These are phyloP conservation scores for Drosophila pachea DNA, from an alignment of 1,140 invertebrate species.

Conservation along the genomic window DNA sequence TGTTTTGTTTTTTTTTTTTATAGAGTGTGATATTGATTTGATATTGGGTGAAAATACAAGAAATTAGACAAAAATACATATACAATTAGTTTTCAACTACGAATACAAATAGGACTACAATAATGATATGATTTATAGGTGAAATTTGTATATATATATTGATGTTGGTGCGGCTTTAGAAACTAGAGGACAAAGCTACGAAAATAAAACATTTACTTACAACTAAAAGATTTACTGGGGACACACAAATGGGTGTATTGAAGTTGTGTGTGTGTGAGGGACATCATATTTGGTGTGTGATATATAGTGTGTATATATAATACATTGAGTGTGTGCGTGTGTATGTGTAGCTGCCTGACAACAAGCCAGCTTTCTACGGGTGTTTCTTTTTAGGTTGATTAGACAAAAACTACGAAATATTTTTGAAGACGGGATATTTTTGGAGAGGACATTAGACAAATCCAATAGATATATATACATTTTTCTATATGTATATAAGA, in stretches of 20 bases:
- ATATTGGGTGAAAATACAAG: constrained; percentile 74
- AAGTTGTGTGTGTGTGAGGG: constrained; percentile 23
- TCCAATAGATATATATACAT: constrained; percentile 32
- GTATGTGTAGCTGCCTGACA: constrained; percentile 36
- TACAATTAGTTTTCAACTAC: constrained; percentile 78
- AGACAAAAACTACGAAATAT: constrained; percentile 66
- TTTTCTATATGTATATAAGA: constrained; percentile 29
- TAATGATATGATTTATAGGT: constrained; percentile 36
- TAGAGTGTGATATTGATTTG: constrained; percentile 67
- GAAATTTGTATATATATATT: constrained; percentile 20
- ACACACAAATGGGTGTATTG: constrained; percentile 45
- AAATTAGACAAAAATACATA: constrained; percentile 79
- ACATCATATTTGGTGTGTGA: constrained; percentile 25
- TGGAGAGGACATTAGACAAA: constrained; percentile 49
- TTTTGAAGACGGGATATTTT: constrained; percentile 8
- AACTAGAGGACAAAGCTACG: constrained; percentile 52
- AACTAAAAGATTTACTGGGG: constrained; percentile 42
- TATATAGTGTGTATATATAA: constrained; percentile 7
- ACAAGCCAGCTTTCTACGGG: constrained; percentile 35
- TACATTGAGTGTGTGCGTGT: constrained; percentile 30
- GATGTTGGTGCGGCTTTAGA: constrained; percentile 49
- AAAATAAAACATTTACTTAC: constrained; percentile 45
- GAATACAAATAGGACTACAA: constrained; percentile 65
- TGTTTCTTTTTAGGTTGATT: constrained; percentile 42
- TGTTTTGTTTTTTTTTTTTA: constrained; percentile 62